Base-by-base conservation (phyloP, 2,113 vertebrate species). In the Notothenia rossii region DNA sequence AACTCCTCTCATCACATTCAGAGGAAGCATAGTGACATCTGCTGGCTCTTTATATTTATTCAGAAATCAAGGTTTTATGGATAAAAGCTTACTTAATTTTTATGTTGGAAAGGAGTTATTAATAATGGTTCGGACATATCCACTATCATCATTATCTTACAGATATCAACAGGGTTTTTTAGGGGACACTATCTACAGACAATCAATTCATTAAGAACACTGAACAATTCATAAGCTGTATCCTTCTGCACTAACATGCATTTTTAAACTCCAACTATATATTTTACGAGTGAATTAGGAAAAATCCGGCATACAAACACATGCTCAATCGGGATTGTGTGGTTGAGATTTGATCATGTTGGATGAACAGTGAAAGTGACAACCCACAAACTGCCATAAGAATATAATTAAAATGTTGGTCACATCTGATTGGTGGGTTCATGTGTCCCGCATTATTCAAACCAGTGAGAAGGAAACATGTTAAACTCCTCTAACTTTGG, bases 21-120 rank as follows among this genome's bases (percentile, higher is more conserved):
- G 75, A 84, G 53, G 84, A 72, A 40, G 11, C 79, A 83, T 72
- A 91, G 85, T 62, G 85, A 84, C 91, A 83, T 64, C 90, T 91
- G 70, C 72, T 90, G 90, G 84, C 11, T 33, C 7, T 43, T 59
- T 22, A 1, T 15, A 29, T 67, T 22, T 3, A 20, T 64, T 33
- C 46, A 77, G 6, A 3, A 10, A 50, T 15, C 12, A 50, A 15
- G 8, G 7, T 9, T 40, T 50, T 10, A 7, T 12, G n/a, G n/a
- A 14, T 9, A 10, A 45, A n/a, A 14, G 10, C 18, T 1, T 17
- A 0, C 36, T 4, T 15, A 29, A 49, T 49, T 25, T 12, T 13
- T 14, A 6, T 40, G 36, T 40, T 40, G 36, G 36, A 40, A 40
- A 40, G 36, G 36, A 40, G 6, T 8, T 40, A 40, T 40, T 40